A percentile compares a stretch with the other conserved stretches of the same genome.
These are phyloP conservation scores for Hirtodrosophila trivittata DNA, from an alignment of 2,888 invertebrate genomes.

Conservation along the genomic window DNA sequence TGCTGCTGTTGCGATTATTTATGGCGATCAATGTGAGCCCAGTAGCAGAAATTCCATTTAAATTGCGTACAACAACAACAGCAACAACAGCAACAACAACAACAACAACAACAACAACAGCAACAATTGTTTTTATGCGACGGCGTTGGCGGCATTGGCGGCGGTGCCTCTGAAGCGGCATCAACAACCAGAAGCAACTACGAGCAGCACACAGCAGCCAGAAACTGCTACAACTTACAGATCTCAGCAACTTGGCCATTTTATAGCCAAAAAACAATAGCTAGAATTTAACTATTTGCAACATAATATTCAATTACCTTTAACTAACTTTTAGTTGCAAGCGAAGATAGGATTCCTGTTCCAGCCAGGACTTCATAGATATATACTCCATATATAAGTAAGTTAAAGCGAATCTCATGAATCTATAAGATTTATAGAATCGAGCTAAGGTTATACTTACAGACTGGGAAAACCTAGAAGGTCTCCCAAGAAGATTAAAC, in stretches of 20 bases:
- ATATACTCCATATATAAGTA: too few relatives aligned
- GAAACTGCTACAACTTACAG: constrained; percentile 38
- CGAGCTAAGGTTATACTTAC: too few relatives aligned
- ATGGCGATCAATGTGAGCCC: constrained; percentile 73
- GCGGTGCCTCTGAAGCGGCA: constrained; percentile 74
- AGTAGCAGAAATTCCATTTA: constrained; percentile 76
- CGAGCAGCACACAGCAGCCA: constrained; percentile 24
- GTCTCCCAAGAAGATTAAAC: too few relatives aligned
- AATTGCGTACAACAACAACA: constrained; percentile 68
- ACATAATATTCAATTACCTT: too few relatives aligned
- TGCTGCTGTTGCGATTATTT: constrained; percentile 67
- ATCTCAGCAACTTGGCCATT: constrained; percentile 30
- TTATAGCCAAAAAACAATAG: constrained; percentile 24
- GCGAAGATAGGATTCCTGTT: too few relatives aligned
- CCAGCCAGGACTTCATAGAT: too few relatives aligned
- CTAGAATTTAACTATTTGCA: too few relatives aligned
- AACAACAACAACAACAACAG: constrained; percentile 33
- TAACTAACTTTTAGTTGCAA: too few relatives aligned
- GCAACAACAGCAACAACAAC: constrained; percentile 30
- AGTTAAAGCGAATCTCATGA: too few relatives aligned
- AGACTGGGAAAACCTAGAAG: too few relatives aligned
- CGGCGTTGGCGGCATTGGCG: constrained; percentile 78
- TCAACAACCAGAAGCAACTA: constrained; percentile 42
- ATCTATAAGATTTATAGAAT: too few relatives aligned
- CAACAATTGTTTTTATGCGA: constrained; percentile 67